Evolutionary conservation across 2,113 vertebrate species (phyloP), one percentile per base, ranked within the genome.

Genomic region (Arenaria interpres): DNA sequence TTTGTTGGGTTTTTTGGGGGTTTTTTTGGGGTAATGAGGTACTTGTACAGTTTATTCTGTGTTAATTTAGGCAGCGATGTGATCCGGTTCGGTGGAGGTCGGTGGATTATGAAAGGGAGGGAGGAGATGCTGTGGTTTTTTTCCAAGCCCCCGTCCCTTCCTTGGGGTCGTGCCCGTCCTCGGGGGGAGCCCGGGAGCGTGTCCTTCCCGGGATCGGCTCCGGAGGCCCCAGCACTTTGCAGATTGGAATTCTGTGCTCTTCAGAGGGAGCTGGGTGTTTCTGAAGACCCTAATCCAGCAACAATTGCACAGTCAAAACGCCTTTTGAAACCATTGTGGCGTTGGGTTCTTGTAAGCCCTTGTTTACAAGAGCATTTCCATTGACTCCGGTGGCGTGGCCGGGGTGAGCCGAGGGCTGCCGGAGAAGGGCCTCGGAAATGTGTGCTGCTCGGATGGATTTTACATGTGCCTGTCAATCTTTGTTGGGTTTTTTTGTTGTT

Each of bases 321-420:
- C 84, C 96, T 82, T 90, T 97, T 79, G 95, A 97, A 85, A 73
- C 13, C 89, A 59, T 82, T 93, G 94, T 95, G 53, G 11, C 77
- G 18, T 48, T 12, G 92, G 92, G 8, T 68, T 78, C 95, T 88
- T 90, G 86, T 95, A 94, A 97, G 92, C 37, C 96, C 96, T 95
- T 94, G 96, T 94, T 95, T 91, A 95, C 94, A 97, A 96, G 96
- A 88, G 90, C 86, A 0, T 90, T 90, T 97, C 94, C 94, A 86
- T 87, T 78, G 96, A 94, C 90, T 89, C 30, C 24, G 0, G 91
- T 2, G 14, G 88, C 56, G 2, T 6, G 41, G 3, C 24, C 21
- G 13, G 86, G 63, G 73, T 53, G 82, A 77, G 46, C 4, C 15
- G 74, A 12, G 30, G 50, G 20, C 67, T 37, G 74, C 12, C 2